These are phyloP conservation scores for Peucedramus taeniatus DNA, from an alignment of 2,113 vertebrate genomes.

Conservation along the genomic window DNA sequence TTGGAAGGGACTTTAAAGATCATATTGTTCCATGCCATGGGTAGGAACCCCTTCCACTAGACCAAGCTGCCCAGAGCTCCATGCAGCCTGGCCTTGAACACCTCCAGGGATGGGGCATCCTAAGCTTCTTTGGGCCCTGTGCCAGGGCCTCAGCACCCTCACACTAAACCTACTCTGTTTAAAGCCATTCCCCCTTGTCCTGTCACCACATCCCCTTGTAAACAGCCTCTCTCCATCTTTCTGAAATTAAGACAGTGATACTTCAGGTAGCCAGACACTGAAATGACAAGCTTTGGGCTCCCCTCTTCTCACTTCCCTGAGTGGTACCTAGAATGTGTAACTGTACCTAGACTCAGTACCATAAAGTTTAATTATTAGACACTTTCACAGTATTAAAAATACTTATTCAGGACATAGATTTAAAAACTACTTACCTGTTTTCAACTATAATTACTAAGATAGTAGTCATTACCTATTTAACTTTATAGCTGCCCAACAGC, in stretches of 20 bases:
- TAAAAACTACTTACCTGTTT: neutral
- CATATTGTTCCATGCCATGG: neutral
- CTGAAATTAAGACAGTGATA: neutral
- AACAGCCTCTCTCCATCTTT: neutral
- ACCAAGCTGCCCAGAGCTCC: neutral
- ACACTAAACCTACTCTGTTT: neutral
- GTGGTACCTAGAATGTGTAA: neutral
- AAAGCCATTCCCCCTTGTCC: neutral
- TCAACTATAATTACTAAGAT: neutral
- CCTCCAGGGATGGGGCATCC: neutral
- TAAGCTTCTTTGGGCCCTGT: neutral
- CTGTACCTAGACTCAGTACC: neutral
- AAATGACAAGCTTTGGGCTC: neutral
- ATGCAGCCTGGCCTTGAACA: neutral
- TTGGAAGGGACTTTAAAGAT: neutral
- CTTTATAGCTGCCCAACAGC: neutral
- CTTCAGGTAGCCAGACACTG: neutral
- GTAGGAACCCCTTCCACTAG: neutral
- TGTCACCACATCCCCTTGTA: neutral
- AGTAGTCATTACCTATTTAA: neutral
- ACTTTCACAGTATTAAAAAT: neutral
- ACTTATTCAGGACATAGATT: neutral
- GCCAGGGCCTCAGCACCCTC: neutral
- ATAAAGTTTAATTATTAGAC: neutral
- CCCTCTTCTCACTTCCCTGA: neutral